phyloP scores from a whole-genome alignment of 2,888 invertebrate species.

The Mythimna loreyi region DNA sequence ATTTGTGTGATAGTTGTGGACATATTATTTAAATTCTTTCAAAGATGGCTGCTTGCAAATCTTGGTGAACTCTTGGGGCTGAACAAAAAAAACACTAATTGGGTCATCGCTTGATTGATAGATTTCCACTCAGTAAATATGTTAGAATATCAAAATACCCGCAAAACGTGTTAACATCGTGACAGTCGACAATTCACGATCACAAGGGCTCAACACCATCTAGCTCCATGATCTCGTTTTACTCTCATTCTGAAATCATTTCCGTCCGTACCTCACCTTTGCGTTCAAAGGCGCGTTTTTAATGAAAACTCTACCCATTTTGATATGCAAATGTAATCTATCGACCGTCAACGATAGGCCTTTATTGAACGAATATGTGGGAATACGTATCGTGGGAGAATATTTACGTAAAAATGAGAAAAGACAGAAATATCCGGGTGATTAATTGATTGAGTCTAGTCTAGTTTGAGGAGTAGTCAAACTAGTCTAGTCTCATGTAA shows the following conservation, averaged over 20 bases:
- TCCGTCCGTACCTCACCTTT: slow-evolving; percentile 49
- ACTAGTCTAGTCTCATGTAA: too few species aligned
- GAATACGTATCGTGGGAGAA: slow-evolving; percentile 1
- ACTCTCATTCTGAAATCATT: slow-evolving; percentile 45
- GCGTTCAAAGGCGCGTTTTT: slow-evolving; percentile 63
- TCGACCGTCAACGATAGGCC: slow-evolving; percentile 48
- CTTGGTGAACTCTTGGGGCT: too few species aligned
- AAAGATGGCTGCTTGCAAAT: too few species aligned
- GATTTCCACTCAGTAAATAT: neutral
- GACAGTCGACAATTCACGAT: neutral
- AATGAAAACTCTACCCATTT: slow-evolving; percentile 66
- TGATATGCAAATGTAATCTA: slow-evolving; percentile 64
- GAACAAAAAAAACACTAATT: too few species aligned
- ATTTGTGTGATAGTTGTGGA: too few species aligned
- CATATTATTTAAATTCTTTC: too few species aligned
- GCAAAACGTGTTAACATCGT: neutral
- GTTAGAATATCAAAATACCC: neutral
- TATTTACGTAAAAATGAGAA: neutral
- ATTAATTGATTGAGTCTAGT: neutral
- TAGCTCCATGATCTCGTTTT: slow-evolving; percentile 20
- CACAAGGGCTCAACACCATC: slow-evolving; percentile 28
- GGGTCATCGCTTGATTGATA: neutral
- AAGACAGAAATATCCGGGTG: neutral
- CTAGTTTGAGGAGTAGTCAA: too few species aligned
- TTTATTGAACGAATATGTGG: slow-evolving; percentile 41